Base-by-base conservation (phyloP, 1,140 invertebrate genomes). In the Drosophila aff. region DNA sequence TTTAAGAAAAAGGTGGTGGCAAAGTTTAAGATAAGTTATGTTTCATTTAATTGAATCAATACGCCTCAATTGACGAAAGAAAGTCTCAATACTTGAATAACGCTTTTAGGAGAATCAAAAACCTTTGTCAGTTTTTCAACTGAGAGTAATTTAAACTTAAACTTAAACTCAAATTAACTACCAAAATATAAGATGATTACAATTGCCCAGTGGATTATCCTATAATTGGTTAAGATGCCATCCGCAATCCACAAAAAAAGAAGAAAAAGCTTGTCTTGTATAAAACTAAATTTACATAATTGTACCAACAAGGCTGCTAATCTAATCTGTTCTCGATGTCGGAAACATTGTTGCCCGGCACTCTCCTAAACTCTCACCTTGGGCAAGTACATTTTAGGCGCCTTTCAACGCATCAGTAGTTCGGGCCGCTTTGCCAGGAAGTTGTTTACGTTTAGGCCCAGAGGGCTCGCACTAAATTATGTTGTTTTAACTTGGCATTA, bases 401-500 rank as follows among this genome's bases (percentile, higher is more conserved):
- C 38, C 62, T 76, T 64, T 81, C 77, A 68, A 62, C 81, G 66
- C 77, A 44, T 79, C 66, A 40, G 57, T 62, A 28, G 71, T 40
- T 26, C 13, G n/a, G 36, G 38, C 18, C 36, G 28, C 44, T 33
- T 50, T 74, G 60, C 69, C 60, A 55, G 62, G 65, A 49, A 73
- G 74, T 80, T 85, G 82, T 85, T 86, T 86, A 82, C 82, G 79
- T 76, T 82, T 64, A 43, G 79, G 69, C 68, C 79, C 68, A 49
- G 71, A 47, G 69, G 61, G 69, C 21, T 3, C 50, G 33, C 63
- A 82, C 66, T 86, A 86, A 86, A 86, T 86, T 82, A 87, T 79
- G 82, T 87, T 87, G 66, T 87, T 87, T 86, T 82, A 87, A 74
- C 82, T 72, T 76, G 66, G 76, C 79, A 64, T 76, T 76, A 82